These are phyloP conservation scores for Hyla sarda DNA, from an alignment of 2,113 vertebrate species.

Conservation along the genomic window DNA sequence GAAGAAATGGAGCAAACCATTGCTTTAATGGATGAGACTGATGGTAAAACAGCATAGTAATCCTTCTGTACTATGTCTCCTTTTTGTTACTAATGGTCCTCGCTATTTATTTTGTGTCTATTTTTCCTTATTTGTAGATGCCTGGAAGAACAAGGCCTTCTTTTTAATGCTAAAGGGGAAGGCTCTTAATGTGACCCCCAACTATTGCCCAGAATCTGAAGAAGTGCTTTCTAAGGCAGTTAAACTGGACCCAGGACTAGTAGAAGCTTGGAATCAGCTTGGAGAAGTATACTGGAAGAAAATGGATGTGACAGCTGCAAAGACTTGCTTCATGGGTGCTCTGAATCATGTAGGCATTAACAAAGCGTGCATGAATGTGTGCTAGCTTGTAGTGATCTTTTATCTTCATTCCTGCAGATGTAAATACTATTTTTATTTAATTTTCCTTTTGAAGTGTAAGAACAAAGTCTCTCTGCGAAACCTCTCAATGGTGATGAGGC, in stretches of 20 bases:
- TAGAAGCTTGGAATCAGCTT: constrained; percentile 89
- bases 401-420: neutral
- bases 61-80: neutral
- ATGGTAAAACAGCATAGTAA: constrained; percentile 67
- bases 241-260: constrained; percentile 84
- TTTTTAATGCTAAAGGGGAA: constrained; percentile 83
- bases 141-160: constrained; percentile 73
- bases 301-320: constrained; percentile 81
- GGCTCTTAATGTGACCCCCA: constrained; percentile 79
- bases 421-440: too few relatives aligned
- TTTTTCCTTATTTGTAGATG: constrained; percentile 67
- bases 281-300: constrained; percentile 94
- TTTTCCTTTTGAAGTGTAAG: constrained; percentile 73
- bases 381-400: neutral
- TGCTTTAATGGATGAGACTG: constrained; percentile 76
- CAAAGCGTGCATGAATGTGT: neutral
- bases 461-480: constrained; percentile 90
- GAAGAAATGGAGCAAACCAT: constrained; percentile 77
- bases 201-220: constrained; percentile 79
- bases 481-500: constrained; percentile 89
- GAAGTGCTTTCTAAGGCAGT: constrained; percentile 85
- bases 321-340: constrained; percentile 88
- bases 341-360: constrained; percentile 77
- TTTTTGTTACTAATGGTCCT: neutral
- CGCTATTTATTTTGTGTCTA: neutral